Evolutionary conservation across 1,140 invertebrate species (phyloP).

Genomic region (Grapholita molesta): DNA sequence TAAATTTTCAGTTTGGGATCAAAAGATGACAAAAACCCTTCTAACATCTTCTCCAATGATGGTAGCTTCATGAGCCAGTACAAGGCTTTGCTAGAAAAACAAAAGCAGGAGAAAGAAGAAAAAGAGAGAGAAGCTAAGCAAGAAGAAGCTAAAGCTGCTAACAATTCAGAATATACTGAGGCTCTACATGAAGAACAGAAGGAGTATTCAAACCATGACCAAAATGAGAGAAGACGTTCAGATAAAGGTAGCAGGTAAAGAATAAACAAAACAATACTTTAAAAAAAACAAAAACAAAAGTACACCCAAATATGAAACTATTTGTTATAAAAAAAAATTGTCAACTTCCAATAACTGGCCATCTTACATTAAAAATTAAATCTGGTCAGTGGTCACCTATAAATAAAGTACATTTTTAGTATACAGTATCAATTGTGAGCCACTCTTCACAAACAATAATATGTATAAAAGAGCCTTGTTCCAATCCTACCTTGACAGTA

Average conservation of each 20-base stretch:
- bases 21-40: slow-evolving; percentile 46
- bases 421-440: too few relatives aligned
- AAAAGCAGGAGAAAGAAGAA: slow-evolving; percentile 60
- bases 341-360: too few relatives aligned
- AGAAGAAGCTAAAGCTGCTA: slow-evolving; percentile 29
- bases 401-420: too few relatives aligned
- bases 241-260: slow-evolving; percentile 39
- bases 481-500: too few relatives aligned
- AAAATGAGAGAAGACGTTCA: slow-evolving; percentile 27
- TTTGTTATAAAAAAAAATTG: too few relatives aligned
- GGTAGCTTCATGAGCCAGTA: slow-evolving; percentile 90
- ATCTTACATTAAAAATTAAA: too few relatives aligned
- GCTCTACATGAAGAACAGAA: slow-evolving; percentile 24
- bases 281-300: too few relatives aligned
- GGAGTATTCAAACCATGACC: slow-evolving; percentile 17
- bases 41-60: slow-evolving; percentile 88
- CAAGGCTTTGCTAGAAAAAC: slow-evolving; percentile 75
- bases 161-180: slow-evolving; percentile 21
- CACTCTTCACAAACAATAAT: too few relatives aligned
- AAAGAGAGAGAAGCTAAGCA: slow-evolving; percentile 52
- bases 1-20: slow-evolving; percentile 36
- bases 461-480: too few relatives aligned
- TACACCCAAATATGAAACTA: too few relatives aligned
- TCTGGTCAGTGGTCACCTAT: too few relatives aligned
- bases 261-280: too few relatives aligned